A percentile compares a stretch with the other conserved stretches of the same genome.
Conservation (phyloP, 1,140 invertebrate genomes). For the Saccostrea cuccullata region DNA sequence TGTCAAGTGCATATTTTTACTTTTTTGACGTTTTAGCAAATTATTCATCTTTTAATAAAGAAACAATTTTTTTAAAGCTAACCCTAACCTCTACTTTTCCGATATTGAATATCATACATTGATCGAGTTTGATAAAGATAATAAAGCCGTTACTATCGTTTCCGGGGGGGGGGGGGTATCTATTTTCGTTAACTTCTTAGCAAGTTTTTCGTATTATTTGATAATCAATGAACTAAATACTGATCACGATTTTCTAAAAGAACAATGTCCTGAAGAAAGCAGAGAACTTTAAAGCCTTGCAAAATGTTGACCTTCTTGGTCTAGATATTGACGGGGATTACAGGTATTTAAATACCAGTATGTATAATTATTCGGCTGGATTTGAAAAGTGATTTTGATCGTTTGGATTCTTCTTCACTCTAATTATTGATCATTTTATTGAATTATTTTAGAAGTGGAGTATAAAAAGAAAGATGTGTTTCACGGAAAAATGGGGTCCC, state of each 20-base stretch:
- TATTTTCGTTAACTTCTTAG: no score
- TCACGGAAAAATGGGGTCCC: constrained; percentile 18
- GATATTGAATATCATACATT: no score
- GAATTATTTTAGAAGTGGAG: neutral
- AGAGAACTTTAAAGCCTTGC: neutral
- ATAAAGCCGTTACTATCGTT: no score
- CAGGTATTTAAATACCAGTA: neutral
- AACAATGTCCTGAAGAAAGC: neutral
- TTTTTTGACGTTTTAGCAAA: no score
- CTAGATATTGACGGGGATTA: neutral
- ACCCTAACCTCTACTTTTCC: no score
- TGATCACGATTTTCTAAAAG: neutral
- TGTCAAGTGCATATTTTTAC: no score
- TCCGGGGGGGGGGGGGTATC: no score
- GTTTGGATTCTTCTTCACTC: neutral
- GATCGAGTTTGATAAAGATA: no score
- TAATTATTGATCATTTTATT: neutral
- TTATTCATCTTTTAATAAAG: no score
- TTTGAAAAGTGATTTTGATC: neutral
- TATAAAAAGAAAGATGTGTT: constrained; percentile 2
- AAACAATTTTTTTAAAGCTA: no score
- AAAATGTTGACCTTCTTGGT: neutral
- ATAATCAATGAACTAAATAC: neutral
- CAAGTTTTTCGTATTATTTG: neutral
- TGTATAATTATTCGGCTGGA: neutral